These are phyloP conservation scores for Bombus cullumanus DNA, from an alignment of 1,140 invertebrate genomes.

Conservation along the genomic window DNA sequence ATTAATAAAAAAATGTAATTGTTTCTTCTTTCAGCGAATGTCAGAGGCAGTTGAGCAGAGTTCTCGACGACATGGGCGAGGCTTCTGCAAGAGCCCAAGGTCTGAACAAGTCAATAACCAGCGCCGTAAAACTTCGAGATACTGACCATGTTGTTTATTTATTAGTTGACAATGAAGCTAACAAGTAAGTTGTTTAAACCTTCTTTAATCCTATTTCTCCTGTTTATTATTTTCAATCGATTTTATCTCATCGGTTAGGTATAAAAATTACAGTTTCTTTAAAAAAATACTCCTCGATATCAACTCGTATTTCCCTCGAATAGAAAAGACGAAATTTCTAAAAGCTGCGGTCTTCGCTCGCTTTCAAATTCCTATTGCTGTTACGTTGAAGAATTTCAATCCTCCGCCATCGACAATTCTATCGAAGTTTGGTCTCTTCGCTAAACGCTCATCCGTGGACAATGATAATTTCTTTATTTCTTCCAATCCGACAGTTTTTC, in stretches of 20 bases:
- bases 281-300: too few relatives aligned
- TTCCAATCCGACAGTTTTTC: too few relatives aligned
- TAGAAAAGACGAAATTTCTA: too few relatives aligned
- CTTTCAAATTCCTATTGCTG: neutral
- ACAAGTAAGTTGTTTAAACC: constrained; percentile 82
- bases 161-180: constrained; percentile 85
- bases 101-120: constrained; percentile 88
- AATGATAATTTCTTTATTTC: too few relatives aligned
- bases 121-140: constrained; percentile 86
- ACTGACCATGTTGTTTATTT: constrained; percentile 88
- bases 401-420: too few relatives aligned
- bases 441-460: too few relatives aligned
- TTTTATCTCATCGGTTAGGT: too few relatives aligned
- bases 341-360: too few relatives aligned
- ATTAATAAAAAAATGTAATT: neutral
- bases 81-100: constrained; percentile 89
- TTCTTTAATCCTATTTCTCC: neutral
- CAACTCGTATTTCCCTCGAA: too few relatives aligned
- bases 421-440: too few relatives aligned
- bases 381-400: too few relatives aligned
- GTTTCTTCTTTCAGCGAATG: constrained; percentile 83
- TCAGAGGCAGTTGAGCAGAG: constrained; percentile 85
- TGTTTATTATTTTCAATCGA: neutral
- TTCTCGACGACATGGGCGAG: constrained; percentile 88
- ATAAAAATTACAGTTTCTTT: neutral